phyloP scores from a whole-genome alignment of 2,797 vertebrate genomes.

The Pempheris klunzingeri region DNA sequence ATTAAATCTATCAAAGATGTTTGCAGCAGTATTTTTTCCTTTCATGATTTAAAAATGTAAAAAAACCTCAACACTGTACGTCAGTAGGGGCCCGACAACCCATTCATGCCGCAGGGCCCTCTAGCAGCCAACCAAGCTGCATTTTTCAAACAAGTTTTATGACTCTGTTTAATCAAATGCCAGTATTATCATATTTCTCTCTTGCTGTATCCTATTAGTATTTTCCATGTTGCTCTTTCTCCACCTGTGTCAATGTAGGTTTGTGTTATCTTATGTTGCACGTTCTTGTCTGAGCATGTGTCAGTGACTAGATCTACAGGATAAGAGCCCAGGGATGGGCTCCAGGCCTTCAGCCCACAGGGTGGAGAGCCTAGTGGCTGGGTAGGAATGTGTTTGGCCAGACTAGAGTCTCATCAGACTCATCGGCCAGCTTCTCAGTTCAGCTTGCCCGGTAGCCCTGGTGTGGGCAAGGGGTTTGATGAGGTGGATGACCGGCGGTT shows the following conservation, averaged over 20 bases:
- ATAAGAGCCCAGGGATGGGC: slow-evolving; percentile 29
- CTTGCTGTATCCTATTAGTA: background rate
- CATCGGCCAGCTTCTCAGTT: slow-evolving; percentile 48
- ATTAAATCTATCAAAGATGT: background rate
- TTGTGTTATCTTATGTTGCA: slow-evolving; percentile 1
- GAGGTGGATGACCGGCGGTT: slow-evolving; percentile 54
- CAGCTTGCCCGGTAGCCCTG: slow-evolving; percentile 45
- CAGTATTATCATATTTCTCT: background rate
- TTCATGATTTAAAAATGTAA: background rate
- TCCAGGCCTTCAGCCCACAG: slow-evolving; percentile 57
- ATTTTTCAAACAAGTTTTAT: background rate
- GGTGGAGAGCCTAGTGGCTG: slow-evolving; percentile 67
- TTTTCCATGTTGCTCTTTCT: background rate
- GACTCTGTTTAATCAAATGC: background rate
- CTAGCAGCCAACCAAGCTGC: background rate
- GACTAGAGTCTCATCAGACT: slow-evolving; percentile 45
- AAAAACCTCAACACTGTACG: background rate
- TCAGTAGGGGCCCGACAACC: background rate
- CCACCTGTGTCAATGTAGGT: background rate
- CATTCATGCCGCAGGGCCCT: background rate
- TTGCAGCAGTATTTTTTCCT: background rate
- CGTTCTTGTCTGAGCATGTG: slow-evolving; percentile 8
- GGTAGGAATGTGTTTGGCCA: slow-evolving; percentile 69
- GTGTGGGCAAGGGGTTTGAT: slow-evolving; percentile 53
- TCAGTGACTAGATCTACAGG: slow-evolving; percentile 32